Base-by-base conservation (phyloP, 2,888 invertebrate genomes). In the Netelia fuscicornis region DNA sequence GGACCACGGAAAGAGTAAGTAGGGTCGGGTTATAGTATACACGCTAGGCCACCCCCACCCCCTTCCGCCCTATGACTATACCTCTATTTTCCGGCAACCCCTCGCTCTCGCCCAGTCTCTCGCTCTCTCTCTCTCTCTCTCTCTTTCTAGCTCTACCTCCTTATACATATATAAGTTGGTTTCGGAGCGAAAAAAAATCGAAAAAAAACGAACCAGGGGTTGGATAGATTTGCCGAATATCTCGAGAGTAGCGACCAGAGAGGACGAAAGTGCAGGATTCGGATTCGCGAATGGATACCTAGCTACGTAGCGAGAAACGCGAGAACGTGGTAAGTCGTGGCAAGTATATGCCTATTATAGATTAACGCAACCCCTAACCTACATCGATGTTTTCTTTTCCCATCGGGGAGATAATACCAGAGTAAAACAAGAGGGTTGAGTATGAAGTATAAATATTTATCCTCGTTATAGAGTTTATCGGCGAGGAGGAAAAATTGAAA, bases 1-100 rank as follows among this genome's bases (percentile, higher is more conserved):
- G 91, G 89, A 90, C 90, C 89, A 90, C 90, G 90, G 91, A 90
- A 91, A 91, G 90, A 91, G 91, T 85, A 85, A 85, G 85, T 85
- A 85, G 85, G 85, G 85, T 85, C 85, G 82, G 82, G 85, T 85
- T 85, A 82, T 85, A 85, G 77, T 81, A 81, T 68, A 83, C 68
- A 78, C 62, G 78, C 44, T 84, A 65, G 77, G 62, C 52, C 70
- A 20, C n/a, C 37, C 48, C 8, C 64, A 42, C 64, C 30, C 62
- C 20, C 54, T 3, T 2, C n/a, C 54, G 5, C 54, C 13, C 13
- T 54, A 17, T 10, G 13, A 6, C 60, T 58, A 20, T 44, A 25
- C 58, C 72, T 44, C 44, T 17, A 54, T 62, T 83, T 72, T 71
- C 44, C 70, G 17, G n/a, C 77, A 56, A 76, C 71, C 60, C 76